Conservation (phyloP, 2,113 vertebrate genomes). For the Saguinus midas region DNA sequence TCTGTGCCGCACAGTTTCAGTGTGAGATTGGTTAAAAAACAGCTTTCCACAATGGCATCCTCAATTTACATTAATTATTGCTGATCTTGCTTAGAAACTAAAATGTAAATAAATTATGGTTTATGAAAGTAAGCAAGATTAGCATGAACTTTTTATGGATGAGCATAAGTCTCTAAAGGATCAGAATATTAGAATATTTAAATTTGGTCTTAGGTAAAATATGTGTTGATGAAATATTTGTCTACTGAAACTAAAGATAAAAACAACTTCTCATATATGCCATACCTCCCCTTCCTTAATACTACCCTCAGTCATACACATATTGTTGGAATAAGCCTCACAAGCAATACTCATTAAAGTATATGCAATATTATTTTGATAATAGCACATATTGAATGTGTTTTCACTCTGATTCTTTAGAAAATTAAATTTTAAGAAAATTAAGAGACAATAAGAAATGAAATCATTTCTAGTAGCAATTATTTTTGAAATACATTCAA, state of each 20-base stretch:
- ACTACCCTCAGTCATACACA: too few relatives aligned
- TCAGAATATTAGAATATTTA: not conserved
- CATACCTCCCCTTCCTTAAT: too few relatives aligned
- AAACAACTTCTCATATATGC: not conserved
- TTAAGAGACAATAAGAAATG: not conserved
- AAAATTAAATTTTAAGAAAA: conserved; percentile 11
- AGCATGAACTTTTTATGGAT: not conserved
- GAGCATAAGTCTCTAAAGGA: not conserved
- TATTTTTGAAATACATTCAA: not conserved
- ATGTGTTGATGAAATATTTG: not conserved
- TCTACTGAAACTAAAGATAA: conserved; percentile 10
- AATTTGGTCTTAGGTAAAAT: not conserved
- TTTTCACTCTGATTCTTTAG: not conserved
- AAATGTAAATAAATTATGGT: not conserved
- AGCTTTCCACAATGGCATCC: conserved; percentile 28
- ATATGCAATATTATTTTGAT: not conserved
- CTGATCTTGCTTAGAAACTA: not conserved
- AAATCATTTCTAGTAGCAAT: not conserved
- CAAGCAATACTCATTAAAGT: not conserved
- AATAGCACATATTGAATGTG: not conserved
- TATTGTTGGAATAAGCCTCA: too few relatives aligned
- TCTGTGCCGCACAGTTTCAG: not conserved
- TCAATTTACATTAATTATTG: conserved; percentile 16
- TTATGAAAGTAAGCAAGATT: not conserved
- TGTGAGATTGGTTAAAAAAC: not conserved